phyloP scores from a whole-genome alignment of 2,797 vertebrate genomes.

The Lagorchestes hirsutus region DNA sequence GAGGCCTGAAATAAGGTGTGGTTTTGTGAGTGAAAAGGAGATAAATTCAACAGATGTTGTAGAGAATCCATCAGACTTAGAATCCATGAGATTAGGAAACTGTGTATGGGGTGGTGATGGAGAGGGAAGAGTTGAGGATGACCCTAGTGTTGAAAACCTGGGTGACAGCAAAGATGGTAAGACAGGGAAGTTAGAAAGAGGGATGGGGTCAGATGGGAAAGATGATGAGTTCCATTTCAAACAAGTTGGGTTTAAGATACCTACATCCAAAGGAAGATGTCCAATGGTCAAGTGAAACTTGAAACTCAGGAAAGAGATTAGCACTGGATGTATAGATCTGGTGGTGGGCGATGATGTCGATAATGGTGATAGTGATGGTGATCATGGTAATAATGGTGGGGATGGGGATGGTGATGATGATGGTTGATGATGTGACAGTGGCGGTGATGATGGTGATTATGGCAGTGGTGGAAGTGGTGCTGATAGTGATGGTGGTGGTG shows the following conservation, averaged over 20 bases:
- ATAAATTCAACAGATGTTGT: background rate
- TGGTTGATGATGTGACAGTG: background rate
- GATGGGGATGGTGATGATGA: background rate
- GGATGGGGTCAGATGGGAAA: background rate
- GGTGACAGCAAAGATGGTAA: background rate
- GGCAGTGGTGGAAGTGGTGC: background rate
- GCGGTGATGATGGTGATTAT: background rate
- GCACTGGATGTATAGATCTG: background rate
- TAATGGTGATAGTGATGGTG: background rate
- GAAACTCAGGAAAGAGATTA: background rate
- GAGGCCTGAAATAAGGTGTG: background rate
- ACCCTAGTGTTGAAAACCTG: background rate
- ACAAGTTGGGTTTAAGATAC: background rate
- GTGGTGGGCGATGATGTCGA: background rate
- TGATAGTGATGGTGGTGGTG: background rate
- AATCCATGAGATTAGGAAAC: background rate
- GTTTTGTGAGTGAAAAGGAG: background rate
- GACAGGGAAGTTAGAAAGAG: background rate
- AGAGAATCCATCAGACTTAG: background rate
- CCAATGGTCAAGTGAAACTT: background rate
- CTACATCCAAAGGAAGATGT: background rate
- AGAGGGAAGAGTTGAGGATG: background rate
- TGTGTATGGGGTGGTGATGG: background rate
- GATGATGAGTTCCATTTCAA: background rate
- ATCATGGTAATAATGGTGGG: background rate